Percentiles rank a stretch among this genome's conserved stretches.
Evolutionary conservation across 2,113 vertebrate species (phyloP).

Genomic region (Sebastes schlegelii): DNA sequence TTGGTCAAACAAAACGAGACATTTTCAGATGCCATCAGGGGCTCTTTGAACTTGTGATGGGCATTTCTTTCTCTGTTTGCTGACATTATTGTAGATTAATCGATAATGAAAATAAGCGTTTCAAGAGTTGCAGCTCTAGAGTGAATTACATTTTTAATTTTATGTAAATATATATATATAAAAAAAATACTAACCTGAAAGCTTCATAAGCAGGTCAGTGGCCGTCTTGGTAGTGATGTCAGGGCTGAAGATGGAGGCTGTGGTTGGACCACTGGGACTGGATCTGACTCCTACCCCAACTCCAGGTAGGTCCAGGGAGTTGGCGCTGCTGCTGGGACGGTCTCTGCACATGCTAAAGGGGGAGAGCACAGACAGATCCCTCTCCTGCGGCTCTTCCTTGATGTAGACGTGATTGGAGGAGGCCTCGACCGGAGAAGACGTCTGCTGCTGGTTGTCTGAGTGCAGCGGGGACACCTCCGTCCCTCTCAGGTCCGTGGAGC

Average conservation of each 20-base stretch:
- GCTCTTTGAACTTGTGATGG: background rate
- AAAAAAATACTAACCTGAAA: constrained; percentile 88
- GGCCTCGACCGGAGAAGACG: constrained; percentile 83
- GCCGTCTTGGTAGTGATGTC: constrained; percentile 98
- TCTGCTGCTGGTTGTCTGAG: constrained; percentile 68
- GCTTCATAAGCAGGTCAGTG: constrained; percentile 98
- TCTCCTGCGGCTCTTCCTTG: constrained; percentile 97
- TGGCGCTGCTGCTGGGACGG: constrained; percentile 88
- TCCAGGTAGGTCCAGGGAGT: constrained; percentile 91
- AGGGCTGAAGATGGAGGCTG: constrained; percentile 94
- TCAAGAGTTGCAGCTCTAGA: too few species aligned
- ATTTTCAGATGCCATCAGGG: background rate
- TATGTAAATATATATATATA: too few species aligned
- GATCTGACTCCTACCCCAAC: constrained; percentile 81
- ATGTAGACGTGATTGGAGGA: constrained; percentile 89
- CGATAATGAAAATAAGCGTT: background rate
- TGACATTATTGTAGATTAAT: background rate
- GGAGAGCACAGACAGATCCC: constrained; percentile 85
- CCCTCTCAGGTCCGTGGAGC: constrained; percentile 83
- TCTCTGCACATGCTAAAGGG: constrained; percentile 90
- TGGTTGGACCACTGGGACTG: constrained; percentile 80
- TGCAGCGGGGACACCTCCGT: constrained; percentile 78
- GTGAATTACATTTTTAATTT: background rate
- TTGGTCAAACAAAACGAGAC: background rate
- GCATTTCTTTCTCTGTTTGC: background rate